Evolutionary conservation across 2,797 vertebrate species (phyloP), one percentile per base, ranked within the genome.

Genomic region (Sus cebifrons): DNA sequence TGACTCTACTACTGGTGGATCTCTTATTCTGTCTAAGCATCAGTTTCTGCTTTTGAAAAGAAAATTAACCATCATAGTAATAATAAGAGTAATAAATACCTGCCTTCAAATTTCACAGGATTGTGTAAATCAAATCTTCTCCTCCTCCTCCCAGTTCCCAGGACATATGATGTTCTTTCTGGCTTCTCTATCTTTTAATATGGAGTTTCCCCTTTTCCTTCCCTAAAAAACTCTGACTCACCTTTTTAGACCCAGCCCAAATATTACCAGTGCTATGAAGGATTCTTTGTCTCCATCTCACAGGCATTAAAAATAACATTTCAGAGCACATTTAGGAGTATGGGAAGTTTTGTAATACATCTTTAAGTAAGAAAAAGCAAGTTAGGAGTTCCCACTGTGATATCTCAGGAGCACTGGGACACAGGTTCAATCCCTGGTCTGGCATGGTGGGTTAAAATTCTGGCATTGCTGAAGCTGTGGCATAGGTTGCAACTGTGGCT

Each of bases 11-110:
- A 15, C 29, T 18, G 3, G 71, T 5, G n/a, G 82, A 78, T 58
- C 7, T 60, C 18, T 74, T 67, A 29, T 71, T 79, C 49, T 21
- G 20, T 67, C 25, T 85, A 94, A 73, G 32, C 3, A 75, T 89
- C 44, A 67, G 20, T 85, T 92, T 83, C 78, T 29, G 93, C 44
- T 87, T 79, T 85, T 77, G 27, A 81, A 95, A 96, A 84, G 27
- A 79, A 95, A 93, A 70, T 75, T 25, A 91, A 21, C 16, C 78
- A 62, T 32, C 84, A 71, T 60, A 75, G 21, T 23, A 78, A 60
- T 14, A 58, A 12, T 44, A 68, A 5, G 29, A 52, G n/a, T 82
- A 60, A 54, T 62, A 77, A 54, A 6, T 62, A 32, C 3, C 32
- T 27, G 60, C 3, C 15, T 4, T 74, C 8, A 5, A 62, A 25